These are phyloP conservation scores for Zaprionus kolodkinae DNA, from an alignment of 1,140 invertebrate species.

Conservation along the genomic window DNA sequence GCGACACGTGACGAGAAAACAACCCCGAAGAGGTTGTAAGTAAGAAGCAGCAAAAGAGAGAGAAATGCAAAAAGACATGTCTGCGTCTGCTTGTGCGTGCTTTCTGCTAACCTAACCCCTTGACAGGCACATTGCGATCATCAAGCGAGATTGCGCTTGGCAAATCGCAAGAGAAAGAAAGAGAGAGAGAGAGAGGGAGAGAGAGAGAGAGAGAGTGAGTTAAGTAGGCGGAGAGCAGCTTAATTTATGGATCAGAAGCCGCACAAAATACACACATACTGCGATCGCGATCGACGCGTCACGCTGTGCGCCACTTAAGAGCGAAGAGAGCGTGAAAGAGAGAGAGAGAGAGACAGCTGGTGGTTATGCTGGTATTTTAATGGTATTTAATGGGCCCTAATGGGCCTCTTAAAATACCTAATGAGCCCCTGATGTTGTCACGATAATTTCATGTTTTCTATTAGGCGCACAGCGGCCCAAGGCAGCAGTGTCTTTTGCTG, in stretches of 20 bases:
- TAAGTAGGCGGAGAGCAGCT: neutral
- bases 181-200: neutral
- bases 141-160: conserved; percentile 54
- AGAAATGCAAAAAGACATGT: neutral
- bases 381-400: conserved; percentile 5
- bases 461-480: conserved; percentile 53
- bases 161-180: neutral
- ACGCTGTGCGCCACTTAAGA: conserved; percentile 2
- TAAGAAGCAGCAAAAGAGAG: neutral
- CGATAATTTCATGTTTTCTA: conserved; percentile 77
- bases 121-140: conserved; percentile 75
- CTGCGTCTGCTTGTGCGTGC: neutral
- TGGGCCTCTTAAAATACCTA: conserved; percentile 19
- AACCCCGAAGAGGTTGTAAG: neutral
- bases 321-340: neutral
- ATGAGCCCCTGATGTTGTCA: conserved; percentile 64
- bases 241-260: conserved; percentile 5
- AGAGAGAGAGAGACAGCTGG: neutral
- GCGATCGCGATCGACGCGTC: conserved; percentile 10
- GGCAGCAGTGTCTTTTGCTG: neutral
- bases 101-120: conserved; percentile 51
- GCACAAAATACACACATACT: neutral
- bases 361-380: conserved; percentile 16
- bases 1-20: neutral
- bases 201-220: neutral